Evolutionary conservation across 2,797 vertebrate genomes (phyloP), one percentile per base, ranked within the genome.

Genomic region (Sternotherus odoratus): DNA sequence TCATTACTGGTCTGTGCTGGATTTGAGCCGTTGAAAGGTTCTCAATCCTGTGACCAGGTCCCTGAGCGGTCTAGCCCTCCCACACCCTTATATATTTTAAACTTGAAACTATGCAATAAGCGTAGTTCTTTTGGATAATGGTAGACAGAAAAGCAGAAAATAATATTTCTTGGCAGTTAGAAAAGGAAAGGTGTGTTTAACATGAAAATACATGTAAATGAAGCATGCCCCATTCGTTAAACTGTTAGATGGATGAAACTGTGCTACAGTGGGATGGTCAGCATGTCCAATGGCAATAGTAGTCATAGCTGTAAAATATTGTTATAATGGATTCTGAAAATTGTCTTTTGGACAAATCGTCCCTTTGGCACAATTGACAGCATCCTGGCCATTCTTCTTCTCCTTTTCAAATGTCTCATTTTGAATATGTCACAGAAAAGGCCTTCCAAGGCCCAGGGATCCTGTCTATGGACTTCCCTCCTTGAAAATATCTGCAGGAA

Each of bases 41-140:
- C 46, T 94, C 49, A 94, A 92, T 89, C 95, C 92, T 53, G 77
- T 95, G 91, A 75, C 46, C 83, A 87, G 79, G 91, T 92, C 94
- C 85, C 93, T 95, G 91, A 95, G 83, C 85, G 83, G n/a, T 51
- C 69, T 49, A 85, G 82, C 43, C 53, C 82, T 75, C 85, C 43
- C 43, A 43, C 24, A 43, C 54, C 39, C 51, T 49, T 21, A 46
- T 48, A 77, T 79, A 48, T 46, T 86, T 85, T 39, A 78, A n/a
- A 69, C 90, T 84, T 51, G 72, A 66, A 72, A 78, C 87, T 88
- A 36, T 3, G 16, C 0, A 0, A 66, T 92, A 84, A 75, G 83
- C 10, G 0, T 79, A 72, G 88, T 66, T 63, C 39, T 83, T 95
- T 89, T 91, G 88, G 87, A 82, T 95, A 77, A 39, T 21, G 86